These are phyloP conservation scores for Gryllus longicercus DNA, from an alignment of 2,888 invertebrate genomes.

Conservation along the genomic window DNA sequence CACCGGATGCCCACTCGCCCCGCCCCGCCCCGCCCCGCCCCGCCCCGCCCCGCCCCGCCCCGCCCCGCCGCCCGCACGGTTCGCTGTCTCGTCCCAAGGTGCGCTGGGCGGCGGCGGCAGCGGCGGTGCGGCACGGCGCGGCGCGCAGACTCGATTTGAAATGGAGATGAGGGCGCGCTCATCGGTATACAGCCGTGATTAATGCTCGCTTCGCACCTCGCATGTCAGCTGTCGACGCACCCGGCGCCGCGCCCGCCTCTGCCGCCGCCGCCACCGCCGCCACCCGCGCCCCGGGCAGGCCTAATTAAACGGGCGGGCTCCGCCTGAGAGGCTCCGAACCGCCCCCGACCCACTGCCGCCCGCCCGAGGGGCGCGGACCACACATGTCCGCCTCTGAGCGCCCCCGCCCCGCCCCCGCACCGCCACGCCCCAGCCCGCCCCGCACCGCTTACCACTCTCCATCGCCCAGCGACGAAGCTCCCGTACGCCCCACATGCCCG, in stretches of 20 bases:
- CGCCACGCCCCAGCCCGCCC: not conserved
- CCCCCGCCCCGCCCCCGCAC: not conserved
- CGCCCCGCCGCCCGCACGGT: not conserved
- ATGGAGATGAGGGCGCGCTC: conserved; percentile 17
- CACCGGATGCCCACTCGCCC: no score
- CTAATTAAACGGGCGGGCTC: not conserved
- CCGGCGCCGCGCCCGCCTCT: not conserved
- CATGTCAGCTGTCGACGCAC: conserved; percentile 3
- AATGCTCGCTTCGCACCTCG: not conserved
- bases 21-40: not conserved
- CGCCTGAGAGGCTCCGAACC: not conserved
- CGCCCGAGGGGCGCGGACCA: not conserved
- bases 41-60: no score
- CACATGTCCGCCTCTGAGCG: not conserved
- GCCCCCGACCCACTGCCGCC: not conserved
- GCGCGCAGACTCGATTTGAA: not conserved
- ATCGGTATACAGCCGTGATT: not conserved
- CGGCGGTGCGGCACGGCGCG: not conserved
- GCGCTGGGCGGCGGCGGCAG: not conserved
- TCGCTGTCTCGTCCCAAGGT: not conserved
- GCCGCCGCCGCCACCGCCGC: not conserved
- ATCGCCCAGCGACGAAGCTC: not conserved
- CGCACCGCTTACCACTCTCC: not conserved
- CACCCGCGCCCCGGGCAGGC: not conserved
- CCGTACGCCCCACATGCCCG: not conserved